These are phyloP conservation scores for Archocentrus centrarchus DNA, from an alignment of 2,113 vertebrate genomes.

Conservation along the genomic window DNA sequence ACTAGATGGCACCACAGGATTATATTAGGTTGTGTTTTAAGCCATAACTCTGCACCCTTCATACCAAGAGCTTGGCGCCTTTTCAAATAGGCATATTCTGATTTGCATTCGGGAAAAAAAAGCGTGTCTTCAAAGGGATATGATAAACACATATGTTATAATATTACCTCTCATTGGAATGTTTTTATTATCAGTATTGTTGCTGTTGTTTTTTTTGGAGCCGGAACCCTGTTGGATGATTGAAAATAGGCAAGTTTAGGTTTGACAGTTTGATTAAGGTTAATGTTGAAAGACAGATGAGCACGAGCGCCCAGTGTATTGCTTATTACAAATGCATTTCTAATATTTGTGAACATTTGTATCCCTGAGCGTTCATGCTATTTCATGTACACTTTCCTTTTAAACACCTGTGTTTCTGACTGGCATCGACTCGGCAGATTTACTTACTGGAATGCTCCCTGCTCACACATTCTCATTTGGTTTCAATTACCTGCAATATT, in stretches of 20 bases:
- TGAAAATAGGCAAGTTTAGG: neutral
- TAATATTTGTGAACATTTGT: neutral
- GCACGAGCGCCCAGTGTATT: neutral
- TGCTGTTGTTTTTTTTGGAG: neutral
- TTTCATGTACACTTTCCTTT: neutral
- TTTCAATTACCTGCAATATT: slow-evolving; percentile 37
- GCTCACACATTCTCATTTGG: slow-evolving; percentile 26
- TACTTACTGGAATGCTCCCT: slow-evolving; percentile 9
- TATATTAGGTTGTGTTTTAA: neutral
- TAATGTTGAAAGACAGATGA: slow-evolving; percentile 3
- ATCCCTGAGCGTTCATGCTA: neutral
- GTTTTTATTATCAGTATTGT: neutral
- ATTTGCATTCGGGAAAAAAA: neutral
- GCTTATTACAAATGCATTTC: neutral
- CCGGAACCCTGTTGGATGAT: neutral
- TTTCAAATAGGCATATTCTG: neutral
- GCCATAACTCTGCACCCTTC: rapidly evolving
- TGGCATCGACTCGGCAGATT: slow-evolving; percentile 20
- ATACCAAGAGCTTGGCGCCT: neutral
- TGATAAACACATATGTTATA: neutral
- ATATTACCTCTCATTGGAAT: neutral
- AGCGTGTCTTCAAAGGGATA: neutral
- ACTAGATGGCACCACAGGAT: slow-evolving; percentile 73
- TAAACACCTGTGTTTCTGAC: slow-evolving; percentile 34
- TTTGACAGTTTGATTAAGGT: neutral